These are phyloP conservation scores for Cuniculus paca DNA, from an alignment of 2,797 vertebrate genomes.

Conservation along the genomic window DNA sequence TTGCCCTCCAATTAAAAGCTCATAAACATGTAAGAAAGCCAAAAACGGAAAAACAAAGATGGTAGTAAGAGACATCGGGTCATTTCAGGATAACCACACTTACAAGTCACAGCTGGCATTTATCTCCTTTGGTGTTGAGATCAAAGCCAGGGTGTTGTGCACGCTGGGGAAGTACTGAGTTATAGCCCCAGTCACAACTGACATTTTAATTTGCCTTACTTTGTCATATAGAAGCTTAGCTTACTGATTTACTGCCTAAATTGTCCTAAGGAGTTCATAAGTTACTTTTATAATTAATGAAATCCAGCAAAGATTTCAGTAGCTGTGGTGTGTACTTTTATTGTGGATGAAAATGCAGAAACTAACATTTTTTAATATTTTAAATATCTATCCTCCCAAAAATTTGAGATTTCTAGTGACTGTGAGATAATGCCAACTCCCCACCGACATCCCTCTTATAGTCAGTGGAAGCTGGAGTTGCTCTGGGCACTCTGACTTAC, in stretches of 20 bases:
- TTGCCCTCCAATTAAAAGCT: background rate
- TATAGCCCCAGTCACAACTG: background rate
- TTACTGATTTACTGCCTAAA: background rate
- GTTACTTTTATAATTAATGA: slow-evolving; percentile 13
- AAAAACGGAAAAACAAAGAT: background rate
- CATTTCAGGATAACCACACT: background rate
- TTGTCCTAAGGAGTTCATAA: background rate
- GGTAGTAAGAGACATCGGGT: background rate
- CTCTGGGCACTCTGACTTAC: slow-evolving; percentile 68
- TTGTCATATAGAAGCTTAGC: background rate
- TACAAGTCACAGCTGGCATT: background rate
- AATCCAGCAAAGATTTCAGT: background rate
- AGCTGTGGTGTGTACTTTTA: background rate
- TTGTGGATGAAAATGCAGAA: background rate
- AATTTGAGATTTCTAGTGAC: background rate
- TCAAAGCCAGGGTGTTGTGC: background rate
- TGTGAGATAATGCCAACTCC: background rate
- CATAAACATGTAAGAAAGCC: background rate
- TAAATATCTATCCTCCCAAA: background rate
- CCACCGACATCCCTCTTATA: background rate
- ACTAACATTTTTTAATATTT: slow-evolving; percentile 20
- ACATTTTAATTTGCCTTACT: background rate
- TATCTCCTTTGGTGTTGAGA: background rate
- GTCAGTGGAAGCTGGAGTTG: background rate
- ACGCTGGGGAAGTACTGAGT: background rate